A percentile compares a stretch with the other conserved stretches of the same genome.
phyloP scores from a whole-genome alignment of 2,888 invertebrate species.

The Galeopsomyia nigrocyanea region DNA sequence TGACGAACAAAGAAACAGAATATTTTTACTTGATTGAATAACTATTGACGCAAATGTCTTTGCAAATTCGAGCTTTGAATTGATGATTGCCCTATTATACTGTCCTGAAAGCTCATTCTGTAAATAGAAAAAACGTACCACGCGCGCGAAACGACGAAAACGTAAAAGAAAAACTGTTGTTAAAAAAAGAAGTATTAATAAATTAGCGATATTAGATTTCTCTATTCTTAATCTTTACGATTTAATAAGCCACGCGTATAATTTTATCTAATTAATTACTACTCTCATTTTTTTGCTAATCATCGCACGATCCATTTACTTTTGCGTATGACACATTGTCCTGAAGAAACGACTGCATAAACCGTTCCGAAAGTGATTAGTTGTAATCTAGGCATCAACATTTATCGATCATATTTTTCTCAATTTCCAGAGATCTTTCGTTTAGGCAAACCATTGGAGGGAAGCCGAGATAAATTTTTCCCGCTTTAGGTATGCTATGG shows the following conservation, averaged over 20 bases:
- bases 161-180: not conserved
- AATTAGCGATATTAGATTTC: conserved; percentile 10
- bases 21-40: too few species aligned
- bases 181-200: conserved; percentile 24
- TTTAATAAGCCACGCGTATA: conserved; percentile 10
- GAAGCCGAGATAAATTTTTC: too few species aligned
- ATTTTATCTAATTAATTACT: not conserved
- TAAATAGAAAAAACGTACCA: conserved; percentile 23
- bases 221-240: not conserved
- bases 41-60: not conserved
- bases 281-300: conserved; percentile 8
- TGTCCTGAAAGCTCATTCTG: conserved; percentile 11
- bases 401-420: too few species aligned
- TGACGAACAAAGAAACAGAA: too few species aligned
- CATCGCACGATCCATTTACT: not conserved
- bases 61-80: conserved; percentile 7
- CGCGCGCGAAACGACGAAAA: not conserved
- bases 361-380: too few species aligned
- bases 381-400: too few species aligned
- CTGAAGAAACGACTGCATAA: conserved; percentile 4
- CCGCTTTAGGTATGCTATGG: too few species aligned
- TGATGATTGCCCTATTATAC: conserved; percentile 14
- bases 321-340: conserved; percentile 16
- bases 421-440: too few species aligned
- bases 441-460: too few species aligned